Evolutionary conservation across 2,797 vertebrate genomes (phyloP).

Genomic region (Chaetophractus vellerosus): DNA sequence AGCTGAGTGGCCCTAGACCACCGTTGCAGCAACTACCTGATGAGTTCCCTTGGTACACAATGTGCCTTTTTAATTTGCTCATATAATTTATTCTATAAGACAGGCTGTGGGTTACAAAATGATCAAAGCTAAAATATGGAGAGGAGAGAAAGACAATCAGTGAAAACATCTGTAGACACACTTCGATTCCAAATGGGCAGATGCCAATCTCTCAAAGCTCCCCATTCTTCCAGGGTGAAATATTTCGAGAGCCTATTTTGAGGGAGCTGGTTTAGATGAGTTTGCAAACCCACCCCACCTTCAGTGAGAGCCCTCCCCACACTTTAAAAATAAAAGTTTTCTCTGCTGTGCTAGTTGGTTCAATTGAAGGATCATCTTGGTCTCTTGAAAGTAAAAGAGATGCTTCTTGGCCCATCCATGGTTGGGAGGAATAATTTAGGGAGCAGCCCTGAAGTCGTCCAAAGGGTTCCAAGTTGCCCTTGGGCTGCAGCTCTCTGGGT

Average conservation of each 20-base stretch:
- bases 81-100: conserved; percentile 41
- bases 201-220: not conserved
- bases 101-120: conserved; percentile 66
- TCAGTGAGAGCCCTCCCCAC: not conserved
- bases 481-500: not conserved
- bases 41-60: conserved; percentile 45
- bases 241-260: not conserved
- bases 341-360: not conserved
- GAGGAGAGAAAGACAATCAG: conserved; percentile 86
- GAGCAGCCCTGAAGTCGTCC: not conserved
- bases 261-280: not conserved
- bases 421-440: not conserved
- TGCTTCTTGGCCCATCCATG: not conserved
- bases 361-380: not conserved
- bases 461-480: not conserved
- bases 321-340: not conserved
- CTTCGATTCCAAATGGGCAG: not conserved
- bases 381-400: not conserved
- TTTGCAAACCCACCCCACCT: not conserved
- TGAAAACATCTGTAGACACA: not conserved
- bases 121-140: conserved; percentile 63
- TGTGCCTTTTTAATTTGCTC: conserved; percentile 77
- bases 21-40: conserved; percentile 91
- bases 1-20: conserved; percentile 94
- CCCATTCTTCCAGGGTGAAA: not conserved